Percentiles rank a stretch among this genome's conserved stretches.
Conservation (phyloP, 2,888 invertebrate genomes). For the Tenthredo livida region DNA sequence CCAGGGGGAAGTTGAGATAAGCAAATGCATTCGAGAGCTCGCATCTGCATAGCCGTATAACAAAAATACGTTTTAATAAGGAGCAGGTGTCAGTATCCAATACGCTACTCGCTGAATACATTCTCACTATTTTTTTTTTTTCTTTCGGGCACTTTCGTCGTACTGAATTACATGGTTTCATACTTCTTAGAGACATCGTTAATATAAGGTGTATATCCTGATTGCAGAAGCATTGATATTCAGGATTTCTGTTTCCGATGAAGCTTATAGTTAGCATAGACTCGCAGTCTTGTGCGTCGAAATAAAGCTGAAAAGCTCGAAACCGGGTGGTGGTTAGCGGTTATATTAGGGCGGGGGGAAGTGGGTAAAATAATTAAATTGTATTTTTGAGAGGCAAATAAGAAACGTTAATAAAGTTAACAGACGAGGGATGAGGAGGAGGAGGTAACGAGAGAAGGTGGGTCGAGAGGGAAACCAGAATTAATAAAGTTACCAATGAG, state of each 20-base stretch:
- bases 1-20: constrained; percentile 15
- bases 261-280: constrained; percentile 4
- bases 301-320: constrained; percentile 21
- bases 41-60: neutral
- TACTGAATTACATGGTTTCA: neutral
- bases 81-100: neutral
- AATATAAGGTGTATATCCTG: neutral
- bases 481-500: constrained; percentile 55
- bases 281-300: neutral
- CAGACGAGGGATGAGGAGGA: constrained; percentile 19
- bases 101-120: neutral
- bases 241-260: neutral
- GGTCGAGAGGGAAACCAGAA: constrained; percentile 31
- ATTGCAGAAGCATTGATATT: neutral
- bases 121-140: neutral
- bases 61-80: constrained; percentile 4
- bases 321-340: constrained; percentile 36
- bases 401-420: constrained; percentile 54
- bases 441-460: neutral
- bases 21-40: constrained; percentile 8
- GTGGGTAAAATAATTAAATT: constrained; percentile 52
- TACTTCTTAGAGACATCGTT: neutral
- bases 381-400: constrained; percentile 53
- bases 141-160: neutral
- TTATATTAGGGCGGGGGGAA: constrained; percentile 17